Evolutionary conservation across 1,140 invertebrate species (phyloP), one percentile per base, ranked within the genome.

Genomic region (Megalonaias nervosa): DNA sequence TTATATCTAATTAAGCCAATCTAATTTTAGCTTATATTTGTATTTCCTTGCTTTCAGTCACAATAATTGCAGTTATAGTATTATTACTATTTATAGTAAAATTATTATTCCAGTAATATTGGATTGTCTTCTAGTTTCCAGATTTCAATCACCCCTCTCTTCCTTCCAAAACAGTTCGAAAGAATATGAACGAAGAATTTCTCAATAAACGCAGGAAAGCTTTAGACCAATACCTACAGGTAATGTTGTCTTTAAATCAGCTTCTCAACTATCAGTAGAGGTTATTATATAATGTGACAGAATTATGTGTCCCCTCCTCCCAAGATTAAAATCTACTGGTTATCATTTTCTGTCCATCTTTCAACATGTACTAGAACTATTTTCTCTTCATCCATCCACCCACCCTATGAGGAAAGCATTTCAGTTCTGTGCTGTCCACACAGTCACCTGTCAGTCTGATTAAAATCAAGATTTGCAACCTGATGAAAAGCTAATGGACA

Each of bases 121-220:
- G 56, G 64, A 73, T 85, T 77, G 84, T 75, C 56, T 92, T 92
- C 74, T 88, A 96, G 94, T 98, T 94, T 93, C 94, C 94, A 68
- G 94, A 95, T 88, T 88, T 98, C 5, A 92, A 93, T 9, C 95
- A 94, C 83, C 90, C 98, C 31, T 92, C 94, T 31, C 97, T 99
- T 87, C 97, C 97, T 17, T 95, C 95, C 0, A 99, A 99, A 90
- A 97, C 97, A 86, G 95, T 97, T 21, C 96, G 98, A 86, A 97
- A 98, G 82, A 98, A 98, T 89, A 96, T 96, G 88, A 97, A 96
- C 73, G 91, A 96, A 66, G 92, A 94, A 13, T 97, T 98, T 62
- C 89, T 99, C 62, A 97, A 98, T 88, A 95, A 94, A 84, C 92
- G 97, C 56, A 97, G 96, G 92, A 92, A 94, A 74, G 95, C 96